Evolutionary conservation across 2,797 vertebrate genomes (phyloP), one percentile per base, ranked within the genome.

Genomic region (Momotus momota): DNA sequence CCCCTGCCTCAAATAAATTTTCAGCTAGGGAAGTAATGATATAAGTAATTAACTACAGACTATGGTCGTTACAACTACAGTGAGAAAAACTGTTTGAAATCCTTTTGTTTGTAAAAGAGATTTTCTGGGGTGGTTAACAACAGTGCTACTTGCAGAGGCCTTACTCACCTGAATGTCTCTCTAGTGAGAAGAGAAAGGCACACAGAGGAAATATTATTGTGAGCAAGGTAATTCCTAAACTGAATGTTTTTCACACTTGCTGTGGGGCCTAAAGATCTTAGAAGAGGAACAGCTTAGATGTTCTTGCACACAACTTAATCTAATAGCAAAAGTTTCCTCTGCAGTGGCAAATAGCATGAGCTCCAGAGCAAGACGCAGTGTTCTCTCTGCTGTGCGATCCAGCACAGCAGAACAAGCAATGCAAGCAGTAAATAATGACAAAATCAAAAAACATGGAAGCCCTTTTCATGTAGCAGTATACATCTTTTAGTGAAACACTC

Each of bases 381-480:
- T 74, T 85, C 49, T 67, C 65, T 43, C 31, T 92, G 77, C 60
- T 6, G 4, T 67, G 91, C 72, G 74, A 88, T 71, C 74, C n/a
- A 80, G 64, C 57, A 40, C 41, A 15, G 2, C 87, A 84, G 77
- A 86, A 75, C 1, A 6, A 96, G 84, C 91, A 81, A 61, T 9
- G 38, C 88, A 91, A 92, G 88, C 86, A 92, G 88, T 94, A 96
- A 96, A 96, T 94, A 90, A 94, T 74, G 91, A 43, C 74, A 86
- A 72, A 94, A 93, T 88, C 94, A 85, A 88, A 96, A 95, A 78
- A 51, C 81, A 57, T 85, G 46, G 96, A 94, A 94, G 60, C 27
- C 49, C 67, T 92, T 93, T 95, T 95, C 91, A 94, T 96, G 78
- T 96, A 94, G 67, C 83, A 54, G 82, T 90, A 95, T 96, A 96